Percentiles rank a stretch among this genome's conserved stretches.
These are phyloP conservation scores for Chalcis sispes DNA, from an alignment of 2,888 invertebrate genomes.

Conservation along the genomic window DNA sequence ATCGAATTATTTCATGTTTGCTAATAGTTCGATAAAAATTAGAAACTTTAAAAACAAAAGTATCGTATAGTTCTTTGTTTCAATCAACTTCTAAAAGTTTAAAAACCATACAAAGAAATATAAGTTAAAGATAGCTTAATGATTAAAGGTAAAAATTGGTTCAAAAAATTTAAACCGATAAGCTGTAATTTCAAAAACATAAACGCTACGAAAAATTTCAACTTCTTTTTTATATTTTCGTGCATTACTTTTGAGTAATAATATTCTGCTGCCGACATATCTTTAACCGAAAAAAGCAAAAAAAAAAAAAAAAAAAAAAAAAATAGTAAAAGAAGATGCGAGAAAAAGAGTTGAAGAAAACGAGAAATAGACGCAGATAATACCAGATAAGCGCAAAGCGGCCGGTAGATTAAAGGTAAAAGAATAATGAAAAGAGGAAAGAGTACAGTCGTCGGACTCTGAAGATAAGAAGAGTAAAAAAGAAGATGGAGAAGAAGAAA, in stretches of 20 bases:
- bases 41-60: no score
- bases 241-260: slow-evolving; percentile 48
- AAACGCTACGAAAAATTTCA: slow-evolving; percentile 38
- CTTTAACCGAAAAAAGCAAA: slow-evolving; percentile 25
- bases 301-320: slow-evolving; percentile 17
- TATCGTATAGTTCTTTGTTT: no score
- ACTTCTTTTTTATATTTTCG: slow-evolving; percentile 37
- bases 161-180: no score
- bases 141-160: no score
- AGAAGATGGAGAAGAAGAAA: slow-evolving; percentile 32
- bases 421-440: slow-evolving; percentile 55
- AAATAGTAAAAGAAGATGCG: not conserved
- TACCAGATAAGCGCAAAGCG: slow-evolving; percentile 54
- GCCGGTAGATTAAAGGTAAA: slow-evolving; percentile 53
- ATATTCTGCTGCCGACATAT: slow-evolving; percentile 35
- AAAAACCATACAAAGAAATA: no score
- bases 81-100: no score
- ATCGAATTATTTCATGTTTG: no score
- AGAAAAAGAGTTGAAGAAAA: slow-evolving; percentile 40
- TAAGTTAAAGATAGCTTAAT: no score
- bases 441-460: slow-evolving; percentile 43
- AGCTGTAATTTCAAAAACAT: slow-evolving; percentile 25
- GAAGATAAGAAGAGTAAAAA: slow-evolving; percentile 50
- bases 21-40: no score
- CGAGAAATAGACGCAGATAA: slow-evolving; percentile 47